Evolutionary conservation across 1,140 invertebrate species (phyloP), one percentile per base, ranked within the genome.

Genomic region (Caligus rogercresseyi): DNA sequence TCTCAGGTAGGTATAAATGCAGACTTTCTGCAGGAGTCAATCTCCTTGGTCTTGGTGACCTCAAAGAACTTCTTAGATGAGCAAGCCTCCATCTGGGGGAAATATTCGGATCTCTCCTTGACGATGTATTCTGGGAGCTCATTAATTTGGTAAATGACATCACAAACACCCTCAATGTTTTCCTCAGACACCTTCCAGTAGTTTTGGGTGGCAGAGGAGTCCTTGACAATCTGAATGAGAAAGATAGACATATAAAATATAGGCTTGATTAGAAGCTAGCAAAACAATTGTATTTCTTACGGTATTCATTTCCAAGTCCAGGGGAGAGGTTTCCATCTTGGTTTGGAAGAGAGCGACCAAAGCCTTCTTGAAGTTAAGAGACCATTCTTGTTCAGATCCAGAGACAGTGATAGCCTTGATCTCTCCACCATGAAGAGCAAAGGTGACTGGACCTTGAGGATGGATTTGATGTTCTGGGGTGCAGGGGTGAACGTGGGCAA

Each of bases 351-450:
- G 25, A 15, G 54, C 1, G 18, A 55, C 53, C 1, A 63, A 19
- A 19, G 61, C 52, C 24, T 63, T 63, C 25, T 63, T 63, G 52
- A 63, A 25, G 52, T 63, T 63, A 24, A 63, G 14, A 15, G 52
- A 63, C 61, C 61, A 63, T 25, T 59, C 61, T 14, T 51, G 61
- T 25, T 63, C 61, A 19, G 18, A 24, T 26, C 53, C 53, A 24
- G 61, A 63, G 53, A 63, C 53, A 15, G 18, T 24, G 16, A 55
- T 26, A 54, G 14, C 16, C 13, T 2, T 2, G 25, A 63, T 56
- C 20, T 63, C 52, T 15, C 61, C 61, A 25, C 20, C 19, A 14
- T 21, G 16, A 20, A 63, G 16, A 14, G 16, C 2, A 25, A 63
- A 63, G 18, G 2, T 19, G 25, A 55, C 57, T 18, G 61, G 61